Conservation (phyloP, 2,888 invertebrate species). For the Napeogenes inachia region DNA sequence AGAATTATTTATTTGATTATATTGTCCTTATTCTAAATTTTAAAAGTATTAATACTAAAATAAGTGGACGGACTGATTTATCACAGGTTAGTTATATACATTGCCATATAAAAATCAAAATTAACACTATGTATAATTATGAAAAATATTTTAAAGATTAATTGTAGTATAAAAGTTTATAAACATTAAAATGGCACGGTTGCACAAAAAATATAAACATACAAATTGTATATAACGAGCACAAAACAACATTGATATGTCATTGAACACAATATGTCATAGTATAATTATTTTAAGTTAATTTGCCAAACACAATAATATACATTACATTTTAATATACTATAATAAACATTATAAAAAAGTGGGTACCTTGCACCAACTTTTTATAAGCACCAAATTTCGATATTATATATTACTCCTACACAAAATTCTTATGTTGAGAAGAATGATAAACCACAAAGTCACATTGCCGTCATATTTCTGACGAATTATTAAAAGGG, state of each 20-base stretch:
- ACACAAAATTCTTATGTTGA: not conserved
- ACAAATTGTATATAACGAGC: not conserved
- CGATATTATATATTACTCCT: not conserved
- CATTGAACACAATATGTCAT: not conserved
- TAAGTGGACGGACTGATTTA: slow-evolving; percentile 65
- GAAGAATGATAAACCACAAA: not conserved
- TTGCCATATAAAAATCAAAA: slow-evolving; percentile 35
- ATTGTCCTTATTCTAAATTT: slow-evolving; percentile 18
- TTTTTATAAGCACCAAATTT: not conserved
- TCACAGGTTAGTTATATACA: slow-evolving; percentile 74
- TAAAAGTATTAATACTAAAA: slow-evolving; percentile 31
- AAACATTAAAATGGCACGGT: slow-evolving; percentile 1
- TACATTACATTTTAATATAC: slow-evolving; percentile 12
- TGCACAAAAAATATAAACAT: not conserved
- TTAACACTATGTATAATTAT: not conserved
- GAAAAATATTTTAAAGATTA: no score
- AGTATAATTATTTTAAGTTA: not conserved
- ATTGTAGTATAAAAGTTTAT: no score
- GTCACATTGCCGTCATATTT: not conserved
- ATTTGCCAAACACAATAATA: slow-evolving; percentile 5
- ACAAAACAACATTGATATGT: slow-evolving; percentile 4
- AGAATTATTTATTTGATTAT: slow-evolving; percentile 13
- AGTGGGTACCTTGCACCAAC: not conserved
- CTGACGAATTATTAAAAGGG: not conserved
- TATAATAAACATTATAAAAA: not conserved